Percentiles rank a stretch among this genome's conserved stretches.
Evolutionary conservation across 2,113 vertebrate genomes (phyloP).

Genomic region (Anhinga rufa): DNA sequence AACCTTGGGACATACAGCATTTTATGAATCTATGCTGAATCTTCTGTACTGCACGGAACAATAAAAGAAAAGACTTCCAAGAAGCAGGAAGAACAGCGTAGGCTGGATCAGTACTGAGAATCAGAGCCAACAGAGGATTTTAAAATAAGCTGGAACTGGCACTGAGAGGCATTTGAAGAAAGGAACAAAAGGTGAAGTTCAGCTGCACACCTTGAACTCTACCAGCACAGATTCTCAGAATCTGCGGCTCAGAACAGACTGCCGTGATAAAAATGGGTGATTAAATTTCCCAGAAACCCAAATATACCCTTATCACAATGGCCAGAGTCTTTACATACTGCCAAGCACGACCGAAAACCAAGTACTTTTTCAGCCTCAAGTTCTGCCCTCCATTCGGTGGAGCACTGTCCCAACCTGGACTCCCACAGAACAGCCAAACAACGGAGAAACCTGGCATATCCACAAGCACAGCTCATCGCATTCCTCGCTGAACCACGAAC

Average conservation of each 20-base stretch:
- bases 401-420: neutral
- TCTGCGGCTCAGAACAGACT: neutral
- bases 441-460: neutral
- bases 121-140: constrained; percentile 23
- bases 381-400: neutral
- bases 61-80: constrained; percentile 43
- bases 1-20: neutral
- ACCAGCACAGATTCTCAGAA: constrained; percentile 19
- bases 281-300: constrained; percentile 20
- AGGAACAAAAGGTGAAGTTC: constrained; percentile 63
- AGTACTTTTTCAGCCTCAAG: neutral
- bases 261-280: neutral
- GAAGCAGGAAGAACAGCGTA: constrained; percentile 48
- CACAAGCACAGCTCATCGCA: neutral
- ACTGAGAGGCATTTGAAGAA: constrained; percentile 27
- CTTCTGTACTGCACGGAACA: neutral
- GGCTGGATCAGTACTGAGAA: constrained; percentile 37
- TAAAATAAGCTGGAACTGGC: constrained; percentile 32
- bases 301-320: neutral
- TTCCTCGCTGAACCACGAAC: neutral
- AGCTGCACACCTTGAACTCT: constrained; percentile 51
- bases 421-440: neutral
- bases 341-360: neutral
- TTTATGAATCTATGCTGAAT: neutral
- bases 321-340: neutral